A percentile compares a stretch with the other conserved stretches of the same genome.
Conservation (phyloP, 2,113 vertebrate species). For the Aix galericulata region DNA sequence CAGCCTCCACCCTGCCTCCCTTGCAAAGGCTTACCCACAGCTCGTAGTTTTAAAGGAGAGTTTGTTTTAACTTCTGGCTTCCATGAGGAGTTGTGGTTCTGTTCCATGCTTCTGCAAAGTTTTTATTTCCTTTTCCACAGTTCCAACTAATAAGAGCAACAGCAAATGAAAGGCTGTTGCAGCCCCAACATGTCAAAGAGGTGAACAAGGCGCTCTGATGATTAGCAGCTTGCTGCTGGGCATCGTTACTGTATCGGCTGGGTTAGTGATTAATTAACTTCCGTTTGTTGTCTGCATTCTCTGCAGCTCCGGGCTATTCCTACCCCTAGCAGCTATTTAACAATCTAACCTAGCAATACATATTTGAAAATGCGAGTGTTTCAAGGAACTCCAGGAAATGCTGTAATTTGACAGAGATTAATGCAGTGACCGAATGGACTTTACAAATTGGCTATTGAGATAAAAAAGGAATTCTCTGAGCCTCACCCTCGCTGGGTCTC, state of each 20-base stretch:
- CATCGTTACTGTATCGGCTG: conserved; percentile 2
- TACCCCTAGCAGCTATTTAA: conserved; percentile 50
- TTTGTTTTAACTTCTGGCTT: conserved; percentile 13
- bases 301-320: conserved; percentile 47
- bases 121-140: neutral
- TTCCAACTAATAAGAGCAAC: neutral
- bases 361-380: conserved; percentile 53
- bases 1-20: neutral
- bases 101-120: neutral
- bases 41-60: neutral
- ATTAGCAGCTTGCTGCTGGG: conserved; percentile 26
- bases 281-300: neutral
- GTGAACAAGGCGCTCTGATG: conserved; percentile 24
- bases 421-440: conserved; percentile 28
- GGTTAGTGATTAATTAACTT: conserved; percentile 61
- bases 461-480: neutral
- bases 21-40: neutral
- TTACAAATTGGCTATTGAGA: conserved; percentile 38
- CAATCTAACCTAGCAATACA: conserved; percentile 49
- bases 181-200: neutral
- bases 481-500: neutral
- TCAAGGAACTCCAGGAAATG: conserved; percentile 31
- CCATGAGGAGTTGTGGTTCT: conserved; percentile 5
- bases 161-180: conserved; percentile 9
- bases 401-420: conserved; percentile 48